Conservation (phyloP, 2,113 vertebrate species). For the Bagarius yarrelli region DNA sequence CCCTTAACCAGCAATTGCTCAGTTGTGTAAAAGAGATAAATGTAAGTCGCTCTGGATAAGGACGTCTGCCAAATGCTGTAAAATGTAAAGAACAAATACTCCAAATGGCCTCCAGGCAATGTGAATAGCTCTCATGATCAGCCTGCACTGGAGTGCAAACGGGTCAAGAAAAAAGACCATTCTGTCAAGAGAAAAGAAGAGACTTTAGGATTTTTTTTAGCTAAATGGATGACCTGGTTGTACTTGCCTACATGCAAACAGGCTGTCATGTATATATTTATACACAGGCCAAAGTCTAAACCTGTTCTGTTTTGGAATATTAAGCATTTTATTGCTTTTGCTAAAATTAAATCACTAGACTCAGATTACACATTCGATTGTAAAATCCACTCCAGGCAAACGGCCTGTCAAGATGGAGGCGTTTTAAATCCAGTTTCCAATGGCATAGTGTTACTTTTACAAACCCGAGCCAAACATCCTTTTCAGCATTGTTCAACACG, state of each 20-base stretch:
- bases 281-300: background rate
- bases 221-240: background rate
- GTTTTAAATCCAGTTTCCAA: background rate
- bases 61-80: no score
- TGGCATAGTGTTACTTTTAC: background rate
- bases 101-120: no score
- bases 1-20: no score
- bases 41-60: no score
- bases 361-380: background rate
- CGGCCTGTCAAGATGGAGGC: background rate
- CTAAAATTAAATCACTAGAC: background rate
- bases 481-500: conserved; percentile 49
- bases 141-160: background rate
- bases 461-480: background rate
- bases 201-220: no score
- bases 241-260: background rate
- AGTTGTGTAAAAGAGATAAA: no score
- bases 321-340: background rate
- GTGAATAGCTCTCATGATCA: background rate
- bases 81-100: no score
- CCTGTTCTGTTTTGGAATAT: background rate
- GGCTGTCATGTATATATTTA: background rate
- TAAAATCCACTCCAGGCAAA: no score
- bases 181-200: background rate
- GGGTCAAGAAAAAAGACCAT: background rate